Evolutionary conservation across 1,140 invertebrate species (phyloP).

Genomic region (Hirudo medicinalis): DNA sequence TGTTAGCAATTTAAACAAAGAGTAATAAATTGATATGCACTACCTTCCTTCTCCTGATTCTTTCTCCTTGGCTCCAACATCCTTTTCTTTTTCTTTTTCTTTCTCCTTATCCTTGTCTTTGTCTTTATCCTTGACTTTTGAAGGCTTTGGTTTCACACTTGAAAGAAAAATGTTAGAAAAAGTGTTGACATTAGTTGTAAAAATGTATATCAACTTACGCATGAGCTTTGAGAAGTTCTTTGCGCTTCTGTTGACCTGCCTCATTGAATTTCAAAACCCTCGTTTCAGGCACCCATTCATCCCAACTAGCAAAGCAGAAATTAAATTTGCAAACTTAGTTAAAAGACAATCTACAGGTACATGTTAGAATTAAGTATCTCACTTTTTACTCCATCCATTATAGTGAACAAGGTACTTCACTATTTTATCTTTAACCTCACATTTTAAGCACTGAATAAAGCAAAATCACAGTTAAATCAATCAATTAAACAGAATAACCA

Average conservation of each 20-base stretch:
- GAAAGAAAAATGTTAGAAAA: neutral
- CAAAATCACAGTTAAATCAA: slow-evolving; percentile 14
- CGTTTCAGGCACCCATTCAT: slow-evolving; percentile 91
- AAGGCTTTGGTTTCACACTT: slow-evolving; percentile 5
- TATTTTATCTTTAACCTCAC: slow-evolving; percentile 67
- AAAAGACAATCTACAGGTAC: neutral
- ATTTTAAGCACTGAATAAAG: slow-evolving; percentile 57
- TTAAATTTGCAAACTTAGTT: neutral
- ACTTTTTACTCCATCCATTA: slow-evolving; percentile 25
- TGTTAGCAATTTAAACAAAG: too few relatives aligned
- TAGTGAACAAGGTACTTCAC: slow-evolving; percentile 88
- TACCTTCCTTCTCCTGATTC: slow-evolving; percentile 10
- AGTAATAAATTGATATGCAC: too few relatives aligned
- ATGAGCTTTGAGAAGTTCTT: slow-evolving; percentile 58
- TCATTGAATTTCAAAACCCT: slow-evolving; percentile 84
- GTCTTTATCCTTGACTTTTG: slow-evolving; percentile 22
- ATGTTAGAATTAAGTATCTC: neutral
- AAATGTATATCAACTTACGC: slow-evolving; percentile 16
- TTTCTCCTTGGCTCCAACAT: slow-evolving; percentile 22
- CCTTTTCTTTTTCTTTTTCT: slow-evolving; percentile 26
- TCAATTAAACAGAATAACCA: neutral
- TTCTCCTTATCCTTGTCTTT: slow-evolving; percentile 25
- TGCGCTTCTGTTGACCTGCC: slow-evolving; percentile 73
- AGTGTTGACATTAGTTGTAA: too few relatives aligned
- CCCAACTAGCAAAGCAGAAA: slow-evolving; percentile 57